A percentile compares a stretch with the other conserved stretches of the same genome.
Evolutionary conservation across 2,797 vertebrate species (phyloP).

Genomic region (Neosalanx taihuensis): DNA sequence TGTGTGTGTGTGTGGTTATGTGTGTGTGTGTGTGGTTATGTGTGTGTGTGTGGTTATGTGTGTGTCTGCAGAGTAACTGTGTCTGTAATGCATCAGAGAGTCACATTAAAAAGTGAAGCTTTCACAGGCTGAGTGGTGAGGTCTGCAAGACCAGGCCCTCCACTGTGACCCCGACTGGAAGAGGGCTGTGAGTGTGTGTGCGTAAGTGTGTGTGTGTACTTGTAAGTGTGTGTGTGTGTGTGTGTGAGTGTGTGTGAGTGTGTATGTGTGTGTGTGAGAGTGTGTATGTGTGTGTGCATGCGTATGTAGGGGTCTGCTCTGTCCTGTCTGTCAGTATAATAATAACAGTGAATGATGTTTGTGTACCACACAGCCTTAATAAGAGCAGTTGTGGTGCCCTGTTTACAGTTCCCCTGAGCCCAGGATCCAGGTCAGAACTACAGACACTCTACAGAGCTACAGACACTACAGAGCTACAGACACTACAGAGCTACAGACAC

Average conservation of each 20-base stretch:
- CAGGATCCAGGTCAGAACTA: too few relatives aligned
- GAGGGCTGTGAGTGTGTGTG: neutral
- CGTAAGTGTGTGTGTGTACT: neutral
- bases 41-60: slow-evolving; percentile 41
- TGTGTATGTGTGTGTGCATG: neutral
- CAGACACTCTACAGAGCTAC: too few relatives aligned
- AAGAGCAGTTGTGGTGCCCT: too few relatives aligned
- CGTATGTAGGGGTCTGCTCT: too few relatives aligned
- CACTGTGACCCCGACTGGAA: slow-evolving; percentile 25
- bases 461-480: too few relatives aligned
- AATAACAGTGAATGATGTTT: too few relatives aligned
- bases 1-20: slow-evolving; percentile 7
- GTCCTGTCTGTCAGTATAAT: too few relatives aligned
- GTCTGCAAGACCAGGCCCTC: slow-evolving; percentile 62
- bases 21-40: slow-evolving; percentile 23
- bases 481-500: too few relatives aligned
- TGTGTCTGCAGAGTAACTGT: slow-evolving; percentile 61
- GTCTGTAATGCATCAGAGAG: slow-evolving; percentile 67
- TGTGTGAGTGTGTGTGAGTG: slow-evolving; percentile 8
- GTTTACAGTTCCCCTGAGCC: too few relatives aligned
- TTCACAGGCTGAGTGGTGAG: slow-evolving; percentile 69
- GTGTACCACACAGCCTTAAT: too few relatives aligned
- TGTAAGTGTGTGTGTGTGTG: slow-evolving; percentile 1
- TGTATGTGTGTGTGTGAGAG: neutral
- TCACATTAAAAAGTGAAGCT: slow-evolving; percentile 70